Percentiles rank a stretch among this genome's conserved stretches.
Evolutionary conservation across 2,797 vertebrate species (phyloP).

Genomic region (Chrosomus eos): DNA sequence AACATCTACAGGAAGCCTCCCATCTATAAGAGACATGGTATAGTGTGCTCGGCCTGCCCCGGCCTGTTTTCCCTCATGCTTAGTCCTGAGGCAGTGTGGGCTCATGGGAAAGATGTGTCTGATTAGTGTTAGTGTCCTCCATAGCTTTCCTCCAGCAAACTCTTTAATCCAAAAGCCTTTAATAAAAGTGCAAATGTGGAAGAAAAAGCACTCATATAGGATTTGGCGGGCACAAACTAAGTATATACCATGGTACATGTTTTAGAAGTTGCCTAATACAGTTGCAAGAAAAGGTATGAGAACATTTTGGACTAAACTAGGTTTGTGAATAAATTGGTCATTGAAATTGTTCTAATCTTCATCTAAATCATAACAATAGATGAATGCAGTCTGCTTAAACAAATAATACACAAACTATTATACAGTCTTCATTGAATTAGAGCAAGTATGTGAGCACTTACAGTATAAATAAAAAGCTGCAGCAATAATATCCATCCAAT

Average conservation of each 20-base stretch:
- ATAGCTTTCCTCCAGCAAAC: neutral
- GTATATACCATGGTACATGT: neutral
- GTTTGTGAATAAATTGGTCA: neutral
- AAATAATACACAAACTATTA: neutral
- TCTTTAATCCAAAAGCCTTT: neutral
- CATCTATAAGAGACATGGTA: slow-evolving; percentile 98
- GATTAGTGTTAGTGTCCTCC: slow-evolving; percentile 36
- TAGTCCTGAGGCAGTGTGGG: slow-evolving; percentile 31
- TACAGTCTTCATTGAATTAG: neutral
- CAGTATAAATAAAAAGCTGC: neutral
- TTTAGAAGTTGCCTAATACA: neutral
- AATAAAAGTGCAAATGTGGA: neutral
- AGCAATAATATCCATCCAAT: neutral
- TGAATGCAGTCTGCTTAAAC: neutral
- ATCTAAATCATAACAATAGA: neutral
- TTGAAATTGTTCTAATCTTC: neutral
- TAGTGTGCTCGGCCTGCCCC: slow-evolving; percentile 46
- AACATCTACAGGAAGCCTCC: slow-evolving; percentile 99
- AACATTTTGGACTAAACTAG: neutral
- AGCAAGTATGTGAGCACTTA: neutral
- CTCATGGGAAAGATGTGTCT: slow-evolving; percentile 51
- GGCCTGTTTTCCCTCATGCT: slow-evolving; percentile 29
- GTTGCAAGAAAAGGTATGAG: neutral
- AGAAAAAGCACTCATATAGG: neutral
- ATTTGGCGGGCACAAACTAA: neutral